Evolutionary conservation across 1,140 invertebrate genomes (phyloP).

Genomic region (Hyles euphorbiae): DNA sequence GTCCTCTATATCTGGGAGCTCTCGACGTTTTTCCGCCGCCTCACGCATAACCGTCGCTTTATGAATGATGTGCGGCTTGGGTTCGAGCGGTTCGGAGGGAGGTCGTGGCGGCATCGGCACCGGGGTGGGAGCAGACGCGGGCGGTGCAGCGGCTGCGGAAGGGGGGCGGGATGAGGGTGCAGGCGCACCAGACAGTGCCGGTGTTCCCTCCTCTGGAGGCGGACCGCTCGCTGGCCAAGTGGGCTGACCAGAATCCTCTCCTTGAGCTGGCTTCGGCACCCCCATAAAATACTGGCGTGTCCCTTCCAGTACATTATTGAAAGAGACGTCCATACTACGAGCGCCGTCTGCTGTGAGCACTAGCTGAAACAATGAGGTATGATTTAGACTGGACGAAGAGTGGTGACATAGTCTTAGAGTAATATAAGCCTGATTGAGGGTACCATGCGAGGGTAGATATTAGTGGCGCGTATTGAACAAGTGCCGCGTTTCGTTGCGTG

Average conservation of each 20-base stretch:
- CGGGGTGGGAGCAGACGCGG: slow-evolving; percentile 41
- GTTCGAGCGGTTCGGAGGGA: slow-evolving; percentile 65
- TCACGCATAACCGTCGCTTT: slow-evolving; percentile 74
- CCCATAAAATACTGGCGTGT: slow-evolving; percentile 87
- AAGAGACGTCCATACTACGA: slow-evolving; percentile 82
- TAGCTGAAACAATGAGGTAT: slow-evolving; percentile 43
- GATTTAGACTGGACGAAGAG: too few relatives aligned
- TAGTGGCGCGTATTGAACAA: too few relatives aligned
- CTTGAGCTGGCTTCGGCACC: slow-evolving; percentile 78
- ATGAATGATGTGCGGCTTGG: slow-evolving; percentile 67
- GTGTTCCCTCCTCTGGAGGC: slow-evolving; percentile 62
- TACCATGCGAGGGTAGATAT: too few relatives aligned
- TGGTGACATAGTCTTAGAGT: too few relatives aligned
- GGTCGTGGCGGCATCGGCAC: slow-evolving; percentile 48
- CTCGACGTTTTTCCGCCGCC: slow-evolving; percentile 69
- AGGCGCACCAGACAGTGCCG: slow-evolving; percentile 59
- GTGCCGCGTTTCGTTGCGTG: slow-evolving; percentile 27
- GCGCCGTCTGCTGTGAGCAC: slow-evolving; percentile 36
- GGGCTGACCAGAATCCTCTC: slow-evolving; percentile 53
- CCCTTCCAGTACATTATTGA: slow-evolving; percentile 86
- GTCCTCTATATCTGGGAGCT: slow-evolving; percentile 63
- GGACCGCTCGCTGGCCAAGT: slow-evolving; percentile 58
- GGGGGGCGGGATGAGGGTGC: slow-evolving; percentile 56
- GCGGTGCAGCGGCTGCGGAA: slow-evolving; percentile 60
- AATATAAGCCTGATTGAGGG: too few relatives aligned